phyloP scores from a whole-genome alignment of 2,888 invertebrate genomes.

The Megastigmus dorsalis region DNA sequence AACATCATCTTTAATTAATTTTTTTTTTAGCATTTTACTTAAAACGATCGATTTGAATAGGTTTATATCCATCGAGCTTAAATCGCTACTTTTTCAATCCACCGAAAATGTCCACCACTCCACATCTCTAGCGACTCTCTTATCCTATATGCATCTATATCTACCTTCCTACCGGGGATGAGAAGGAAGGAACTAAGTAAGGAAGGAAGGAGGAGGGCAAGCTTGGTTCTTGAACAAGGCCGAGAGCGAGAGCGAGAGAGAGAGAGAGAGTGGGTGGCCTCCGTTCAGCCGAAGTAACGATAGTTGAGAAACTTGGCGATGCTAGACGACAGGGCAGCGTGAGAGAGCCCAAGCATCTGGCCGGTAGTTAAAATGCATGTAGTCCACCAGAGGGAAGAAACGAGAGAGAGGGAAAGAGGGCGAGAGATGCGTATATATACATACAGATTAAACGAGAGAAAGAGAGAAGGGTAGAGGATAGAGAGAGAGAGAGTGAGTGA shows the following conservation, averaged over 20 bases:
- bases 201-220: neutral
- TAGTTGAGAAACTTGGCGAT: conserved; percentile 73
- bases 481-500: conserved; percentile 52
- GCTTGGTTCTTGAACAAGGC: neutral
- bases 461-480: conserved; percentile 41
- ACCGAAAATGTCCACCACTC: neutral
- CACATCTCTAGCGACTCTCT: neutral
- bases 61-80: too few species aligned
- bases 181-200: too few species aligned
- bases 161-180: too few species aligned
- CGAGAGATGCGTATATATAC: too few species aligned
- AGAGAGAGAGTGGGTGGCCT: neutral
- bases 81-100: too few species aligned
- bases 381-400: conserved; percentile 63
- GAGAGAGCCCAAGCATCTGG: conserved; percentile 72
- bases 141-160: conserved; percentile 38
- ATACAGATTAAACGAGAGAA: conserved; percentile 48
- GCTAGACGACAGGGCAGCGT: conserved; percentile 69
- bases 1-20: too few species aligned
- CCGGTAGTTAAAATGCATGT: conserved; percentile 75
- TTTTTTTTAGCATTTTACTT: too few species aligned
- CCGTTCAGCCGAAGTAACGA: conserved; percentile 57
- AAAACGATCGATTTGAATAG: too few species aligned
- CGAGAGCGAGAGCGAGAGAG: too few species aligned
- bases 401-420: conserved; percentile 50